phyloP scores from a whole-genome alignment of 2,113 vertebrate species.

The Bufo gargarizans region DNA sequence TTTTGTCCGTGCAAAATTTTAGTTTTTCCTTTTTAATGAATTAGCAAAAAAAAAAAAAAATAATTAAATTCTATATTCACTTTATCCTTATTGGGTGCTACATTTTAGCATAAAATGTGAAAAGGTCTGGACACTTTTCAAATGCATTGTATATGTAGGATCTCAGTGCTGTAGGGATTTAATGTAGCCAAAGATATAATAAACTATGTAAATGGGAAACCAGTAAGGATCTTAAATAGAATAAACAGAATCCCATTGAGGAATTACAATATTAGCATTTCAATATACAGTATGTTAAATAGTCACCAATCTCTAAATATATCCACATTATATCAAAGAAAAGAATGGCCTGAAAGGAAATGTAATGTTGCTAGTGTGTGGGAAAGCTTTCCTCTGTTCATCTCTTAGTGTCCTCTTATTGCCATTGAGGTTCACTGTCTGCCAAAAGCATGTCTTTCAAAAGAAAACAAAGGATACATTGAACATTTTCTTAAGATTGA shows the following conservation, averaged over 20 bases:
- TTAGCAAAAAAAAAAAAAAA: too few relatives aligned
- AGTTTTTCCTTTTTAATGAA: too few relatives aligned
- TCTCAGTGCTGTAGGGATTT: not conserved
- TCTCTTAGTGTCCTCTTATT: slow-evolving; percentile 7
- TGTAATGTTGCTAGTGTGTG: not conserved
- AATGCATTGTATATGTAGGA: not conserved
- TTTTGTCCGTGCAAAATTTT: too few relatives aligned
- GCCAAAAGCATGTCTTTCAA: slow-evolving; percentile 42
- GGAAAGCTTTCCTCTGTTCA: slow-evolving; percentile 6
- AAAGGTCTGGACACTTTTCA: too few relatives aligned
- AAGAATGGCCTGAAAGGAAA: not conserved
- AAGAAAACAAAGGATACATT: slow-evolving; percentile 38
- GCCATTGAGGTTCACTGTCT: slow-evolving; percentile 31
- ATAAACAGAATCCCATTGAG: too few relatives aligned
- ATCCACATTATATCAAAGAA: not conserved
- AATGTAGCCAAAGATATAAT: not conserved
- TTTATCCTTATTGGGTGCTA: too few relatives aligned
- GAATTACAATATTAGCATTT: not conserved
- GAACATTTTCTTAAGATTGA: slow-evolving; percentile 38
- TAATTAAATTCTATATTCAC: too few relatives aligned
- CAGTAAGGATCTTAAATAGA: not conserved
- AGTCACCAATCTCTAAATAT: not conserved
- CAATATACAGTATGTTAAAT: not conserved
- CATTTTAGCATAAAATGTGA: too few relatives aligned
- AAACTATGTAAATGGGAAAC: not conserved